Conservation (phyloP, 2,797 vertebrate species). For the Argyrosomus regius region DNA sequence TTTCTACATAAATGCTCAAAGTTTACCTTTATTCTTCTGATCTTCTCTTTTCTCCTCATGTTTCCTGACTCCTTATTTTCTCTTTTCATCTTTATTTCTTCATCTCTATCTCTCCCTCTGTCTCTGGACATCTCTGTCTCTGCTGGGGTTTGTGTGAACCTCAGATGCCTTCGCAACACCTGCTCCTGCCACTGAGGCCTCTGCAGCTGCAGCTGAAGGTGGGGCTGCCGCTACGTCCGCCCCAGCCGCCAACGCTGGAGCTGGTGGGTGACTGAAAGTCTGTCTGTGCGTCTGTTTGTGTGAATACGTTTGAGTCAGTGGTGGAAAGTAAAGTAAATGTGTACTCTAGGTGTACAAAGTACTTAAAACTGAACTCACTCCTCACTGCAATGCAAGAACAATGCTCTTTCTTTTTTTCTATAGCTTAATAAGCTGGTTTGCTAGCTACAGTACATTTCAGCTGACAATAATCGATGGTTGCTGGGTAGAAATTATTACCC, state of each 20-base stretch:
- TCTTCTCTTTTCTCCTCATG: constrained; percentile 30
- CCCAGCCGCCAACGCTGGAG: constrained; percentile 89
- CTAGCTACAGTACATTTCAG: neutral
- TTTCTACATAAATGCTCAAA: constrained; percentile 7
- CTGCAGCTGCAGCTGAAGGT: constrained; percentile 91
- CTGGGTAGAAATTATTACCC: neutral
- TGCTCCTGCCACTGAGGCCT: constrained; percentile 90
- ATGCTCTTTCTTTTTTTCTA: neutral
- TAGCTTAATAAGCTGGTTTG: neutral
- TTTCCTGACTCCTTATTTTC: constrained; percentile 53
- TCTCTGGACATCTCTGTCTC: constrained; percentile 47
- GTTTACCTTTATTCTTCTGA: constrained; percentile 12
- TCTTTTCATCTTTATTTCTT: constrained; percentile 41
- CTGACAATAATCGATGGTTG: neutral
- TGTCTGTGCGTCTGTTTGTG: constrained; percentile 36
- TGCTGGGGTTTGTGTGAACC: constrained; percentile 69
- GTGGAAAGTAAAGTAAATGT: neutral
- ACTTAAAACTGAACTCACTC: neutral
- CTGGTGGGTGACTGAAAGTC: constrained; percentile 90
- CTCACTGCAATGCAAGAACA: neutral
- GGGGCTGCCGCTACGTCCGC: constrained; percentile 85
- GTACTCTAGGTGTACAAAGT: neutral
- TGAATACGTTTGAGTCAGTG: constrained; percentile 20
- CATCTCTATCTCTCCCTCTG: constrained; percentile 30
- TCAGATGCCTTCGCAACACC: constrained; percentile 95